phyloP scores from a whole-genome alignment of 2,888 invertebrate genomes.

The Spodoptera littoralis region DNA sequence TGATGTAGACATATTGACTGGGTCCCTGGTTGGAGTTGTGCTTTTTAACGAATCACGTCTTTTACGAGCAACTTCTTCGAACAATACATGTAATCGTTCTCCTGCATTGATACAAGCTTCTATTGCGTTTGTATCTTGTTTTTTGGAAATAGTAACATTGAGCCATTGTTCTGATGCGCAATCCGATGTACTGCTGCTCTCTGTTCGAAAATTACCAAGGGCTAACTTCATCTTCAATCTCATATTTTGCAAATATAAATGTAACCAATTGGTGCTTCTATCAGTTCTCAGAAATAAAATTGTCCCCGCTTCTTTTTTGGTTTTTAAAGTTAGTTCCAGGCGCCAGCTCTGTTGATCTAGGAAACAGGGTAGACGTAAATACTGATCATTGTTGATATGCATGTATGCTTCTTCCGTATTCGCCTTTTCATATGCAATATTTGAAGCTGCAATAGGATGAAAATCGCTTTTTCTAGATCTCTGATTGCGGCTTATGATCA shows the following conservation, averaged over 20 bases:
- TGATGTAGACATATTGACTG: neutral
- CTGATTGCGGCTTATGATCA: conserved; percentile 63
- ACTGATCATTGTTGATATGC: conserved; percentile 72
- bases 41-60: conserved; percentile 31
- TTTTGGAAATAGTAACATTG: conserved; percentile 74
- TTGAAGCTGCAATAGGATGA: conserved; percentile 71
- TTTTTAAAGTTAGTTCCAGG: conserved; percentile 77
- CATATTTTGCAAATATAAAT: conserved; percentile 75
- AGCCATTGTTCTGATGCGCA: conserved; percentile 78
- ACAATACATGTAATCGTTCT: conserved; percentile 76
- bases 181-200: conserved; percentile 76
- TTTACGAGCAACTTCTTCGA: conserved; percentile 55
- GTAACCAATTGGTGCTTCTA: conserved; percentile 69
- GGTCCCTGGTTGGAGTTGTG: neutral
- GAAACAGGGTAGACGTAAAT: conserved; percentile 80
- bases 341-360: conserved; percentile 74
- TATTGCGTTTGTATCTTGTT: conserved; percentile 73
- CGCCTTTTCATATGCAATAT: conserved; percentile 80
- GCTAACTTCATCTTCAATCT: conserved; percentile 77
- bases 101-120: conserved; percentile 77
- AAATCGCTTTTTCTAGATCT: conserved; percentile 59
- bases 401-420: conserved; percentile 78
- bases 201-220: conserved; percentile 68
- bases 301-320: conserved; percentile 74
- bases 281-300: conserved; percentile 74